A percentile compares a stretch with the other conserved stretches of the same genome.
These are phyloP conservation scores for Agrypnia vestita DNA, from an alignment of 1,140 invertebrate genomes.

Conservation along the genomic window DNA sequence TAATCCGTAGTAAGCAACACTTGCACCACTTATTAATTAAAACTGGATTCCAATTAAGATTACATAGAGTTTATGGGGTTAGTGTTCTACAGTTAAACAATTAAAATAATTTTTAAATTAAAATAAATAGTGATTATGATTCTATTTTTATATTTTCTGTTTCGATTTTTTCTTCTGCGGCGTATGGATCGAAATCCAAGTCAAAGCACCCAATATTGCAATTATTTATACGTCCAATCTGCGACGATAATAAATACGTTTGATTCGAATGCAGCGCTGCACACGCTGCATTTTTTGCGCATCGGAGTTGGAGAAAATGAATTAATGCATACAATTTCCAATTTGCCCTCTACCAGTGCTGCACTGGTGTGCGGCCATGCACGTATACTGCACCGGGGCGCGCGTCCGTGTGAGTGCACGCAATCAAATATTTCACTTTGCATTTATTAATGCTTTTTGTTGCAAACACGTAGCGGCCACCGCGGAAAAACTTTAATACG, in stretches of 20 bases:
- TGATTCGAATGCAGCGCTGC: background rate
- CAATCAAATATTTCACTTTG: slow-evolving; percentile 16
- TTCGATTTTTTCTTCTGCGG: too few species aligned
- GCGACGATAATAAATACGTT: slow-evolving; percentile 2
- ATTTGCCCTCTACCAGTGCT: background rate
- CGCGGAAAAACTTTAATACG: background rate
- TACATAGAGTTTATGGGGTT: too few species aligned
- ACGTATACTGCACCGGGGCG: background rate
- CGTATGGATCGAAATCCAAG: too few species aligned
- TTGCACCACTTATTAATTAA: too few species aligned
- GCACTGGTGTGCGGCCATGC: background rate
- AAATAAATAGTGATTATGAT: too few species aligned
- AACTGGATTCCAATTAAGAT: too few species aligned
- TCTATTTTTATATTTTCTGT: too few species aligned
- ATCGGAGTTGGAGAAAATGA: slow-evolving; percentile 20
- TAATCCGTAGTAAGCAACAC: too few species aligned
- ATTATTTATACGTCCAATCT: too few species aligned
- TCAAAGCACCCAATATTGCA: too few species aligned
- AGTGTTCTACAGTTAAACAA: too few species aligned
- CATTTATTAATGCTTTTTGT: background rate
- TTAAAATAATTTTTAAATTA: too few species aligned
- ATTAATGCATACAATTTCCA: slow-evolving; percentile 31
- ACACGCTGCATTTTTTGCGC: slow-evolving; percentile 4
- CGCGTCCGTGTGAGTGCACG: background rate
- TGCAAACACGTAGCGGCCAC: background rate